A percentile compares a stretch with the other conserved stretches of the same genome.
Evolutionary conservation across 1,140 invertebrate species (phyloP).

Genomic region (Diabrotica undecimpunctata): DNA sequence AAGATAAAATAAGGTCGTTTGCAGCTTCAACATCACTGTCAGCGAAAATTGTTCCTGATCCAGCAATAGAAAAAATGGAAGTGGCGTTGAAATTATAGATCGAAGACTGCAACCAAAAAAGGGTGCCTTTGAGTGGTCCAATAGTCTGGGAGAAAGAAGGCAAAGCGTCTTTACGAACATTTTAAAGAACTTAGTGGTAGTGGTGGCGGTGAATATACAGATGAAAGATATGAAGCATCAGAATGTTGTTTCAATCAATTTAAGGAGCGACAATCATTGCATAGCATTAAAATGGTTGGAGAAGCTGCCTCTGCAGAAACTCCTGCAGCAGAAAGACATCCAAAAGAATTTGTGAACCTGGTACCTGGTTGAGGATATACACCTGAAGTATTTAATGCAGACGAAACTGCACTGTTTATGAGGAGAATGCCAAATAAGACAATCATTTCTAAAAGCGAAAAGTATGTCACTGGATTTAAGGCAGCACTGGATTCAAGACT

Average conservation of each 20-base stretch:
- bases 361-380: constrained; percentile 35
- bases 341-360: constrained; percentile 33
- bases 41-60: too few relatives aligned
- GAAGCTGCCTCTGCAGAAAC: constrained; percentile 25
- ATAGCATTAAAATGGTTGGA: too few relatives aligned
- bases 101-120: too few relatives aligned
- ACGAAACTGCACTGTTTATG: constrained; percentile 11
- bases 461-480: constrained; percentile 42
- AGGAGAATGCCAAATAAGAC: constrained; percentile 35
- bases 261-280: constrained; percentile 35
- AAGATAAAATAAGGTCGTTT: too few relatives aligned
- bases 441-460: constrained; percentile 28
- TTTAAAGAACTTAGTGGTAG: constrained; percentile 7
- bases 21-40: too few relatives aligned
- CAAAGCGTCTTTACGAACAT: constrained; percentile 1
- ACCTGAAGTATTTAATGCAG: constrained; percentile 20
- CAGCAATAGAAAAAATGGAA: too few relatives aligned
- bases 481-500: constrained; percentile 16
- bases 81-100: too few relatives aligned
- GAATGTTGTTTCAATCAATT: constrained; percentile 27
- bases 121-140: too few relatives aligned
- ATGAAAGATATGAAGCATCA: constrained; percentile 5
- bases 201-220: neutral
- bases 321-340: neutral
- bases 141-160: neutral